Evolutionary conservation across 2,888 invertebrate species (phyloP).

Genomic region (Rosalia funebris): DNA sequence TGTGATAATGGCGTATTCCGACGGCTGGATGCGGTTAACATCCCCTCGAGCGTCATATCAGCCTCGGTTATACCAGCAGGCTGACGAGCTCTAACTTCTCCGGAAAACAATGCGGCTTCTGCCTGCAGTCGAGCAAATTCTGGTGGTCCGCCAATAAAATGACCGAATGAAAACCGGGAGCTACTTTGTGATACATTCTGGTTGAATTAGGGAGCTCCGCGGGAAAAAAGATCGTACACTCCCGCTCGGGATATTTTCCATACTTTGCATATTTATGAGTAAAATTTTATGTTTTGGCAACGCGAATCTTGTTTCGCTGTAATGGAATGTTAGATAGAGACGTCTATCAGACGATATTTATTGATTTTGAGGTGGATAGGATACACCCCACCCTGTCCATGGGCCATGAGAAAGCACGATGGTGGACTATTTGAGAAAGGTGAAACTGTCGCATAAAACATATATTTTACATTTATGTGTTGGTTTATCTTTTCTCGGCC

Average conservation of each 20-base stretch:
- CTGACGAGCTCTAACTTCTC: slow-evolving; percentile 29
- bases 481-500: no score
- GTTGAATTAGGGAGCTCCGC: not conserved
- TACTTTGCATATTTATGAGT: not conserved
- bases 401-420: no score
- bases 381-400: no score
- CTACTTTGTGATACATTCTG: not conserved
- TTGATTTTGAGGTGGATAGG: no score
- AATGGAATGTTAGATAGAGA: not conserved
- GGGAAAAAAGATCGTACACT: not conserved
- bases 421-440: no score
- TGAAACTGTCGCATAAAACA: no score
- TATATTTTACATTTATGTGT: no score
- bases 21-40: slow-evolving; percentile 39
- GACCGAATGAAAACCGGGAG: not conserved
- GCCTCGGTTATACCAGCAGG: slow-evolving; percentile 38
- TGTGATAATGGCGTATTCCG: slow-evolving; percentile 42
- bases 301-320: not conserved
- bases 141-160: no score
- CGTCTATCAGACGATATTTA: no score
- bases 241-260: not conserved
- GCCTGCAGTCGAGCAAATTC: no score
- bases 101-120: slow-evolving; percentile 18
- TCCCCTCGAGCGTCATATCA: slow-evolving; percentile 40
- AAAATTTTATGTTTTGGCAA: not conserved